Evolutionary conservation across 1,140 invertebrate genomes (phyloP), one percentile per base, ranked within the genome.

Genomic region (Propsilocerus akamusi): DNA sequence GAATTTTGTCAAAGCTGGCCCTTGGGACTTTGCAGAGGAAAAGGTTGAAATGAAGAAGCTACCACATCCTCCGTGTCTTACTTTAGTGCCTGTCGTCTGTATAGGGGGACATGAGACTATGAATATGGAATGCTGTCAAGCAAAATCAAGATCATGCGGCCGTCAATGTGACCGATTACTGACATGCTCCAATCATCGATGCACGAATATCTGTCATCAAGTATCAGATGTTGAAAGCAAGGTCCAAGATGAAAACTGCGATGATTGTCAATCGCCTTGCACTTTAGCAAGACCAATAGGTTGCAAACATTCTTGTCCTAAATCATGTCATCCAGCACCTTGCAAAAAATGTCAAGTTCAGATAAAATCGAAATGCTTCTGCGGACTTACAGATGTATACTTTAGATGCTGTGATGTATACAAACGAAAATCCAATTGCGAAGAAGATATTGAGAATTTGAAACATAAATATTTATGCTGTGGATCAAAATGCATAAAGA

Each of bases 401-500:
- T 69, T 87, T 32, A 67, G 75, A 23, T 94, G 91, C 59, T 62
- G 63, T 26, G 74, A 82, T 55, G 75, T 83, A 57, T 75, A 70
- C 6, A 62, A 64, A 11, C 67, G 74, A 3, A 70, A 64, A n/a
- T n/a, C n/a, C 4, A 52, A 56, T 5, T 59, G 76, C 25, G 73
- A 71, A 25, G 63, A 72, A 34, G 61, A 61, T 20, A 54, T 56
- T 6, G 12, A 65, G 26, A 64, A 69, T 53, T 52, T 46, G 0
- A 54, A 54, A 1, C 68, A 53, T 7, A 41, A 41, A 41, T 41
- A 41, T 41, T 20, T 14, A 61, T 82, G 53, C 68, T 80, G 24
- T 78, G 76, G 51, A 92, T 88, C 61, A 77, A 78, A 83, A 51
- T 96, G 92, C 62, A 81, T 87, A 2, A 88, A 82, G 68, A 80